Evolutionary conservation across 2,888 invertebrate genomes (phyloP), one percentile per base, ranked within the genome.

Genomic region (Agrilus biguttatus): DNA sequence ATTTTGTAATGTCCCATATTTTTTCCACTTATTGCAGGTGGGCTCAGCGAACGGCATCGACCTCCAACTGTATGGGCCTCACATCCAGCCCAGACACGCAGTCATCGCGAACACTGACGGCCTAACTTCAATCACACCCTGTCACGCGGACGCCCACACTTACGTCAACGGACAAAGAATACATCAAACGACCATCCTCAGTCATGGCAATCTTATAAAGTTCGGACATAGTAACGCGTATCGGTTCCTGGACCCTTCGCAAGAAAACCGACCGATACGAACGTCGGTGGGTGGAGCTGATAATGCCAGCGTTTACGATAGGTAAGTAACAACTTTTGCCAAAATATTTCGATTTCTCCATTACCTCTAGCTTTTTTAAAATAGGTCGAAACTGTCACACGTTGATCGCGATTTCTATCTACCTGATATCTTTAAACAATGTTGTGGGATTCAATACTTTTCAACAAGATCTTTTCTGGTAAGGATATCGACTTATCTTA

Each of bases 101-200:
- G 88, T 95, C 55, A 84, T 97, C 53, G 88, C 93, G 42, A 80
- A 81, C 60, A 80, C 89, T 44, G 86, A 88, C 51, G 91, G 92
- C 40, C 86, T 95, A 46, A 93, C 92, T 52, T 85, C 87, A 3
- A 80, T 96, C 36, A 96, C 96, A 23, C 96, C 97, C 8, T 80
- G 90, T 56, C 89, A 89, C 59, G 75, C 88, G 21, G 92, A 93
- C 65, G 92, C 96, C 10, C 85, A 92, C 61, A 91, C 92, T 28
- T 92, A 88, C 66, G 89, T 97, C 51, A 93, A 97, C 67, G 89
- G 89, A 39, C 87, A 90, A 59, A 78, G 90, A 53, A 86, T 93
- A 57, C 80, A 82, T 60, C 93, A 95, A 65, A 89, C 95, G 28
- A 92, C 93, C 40, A 84, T 92, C 53, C 70, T 97, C 45, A 70